These are phyloP conservation scores for Rhabdomys dilectus DNA, from an alignment of 2,113 vertebrate species.

Conservation along the genomic window DNA sequence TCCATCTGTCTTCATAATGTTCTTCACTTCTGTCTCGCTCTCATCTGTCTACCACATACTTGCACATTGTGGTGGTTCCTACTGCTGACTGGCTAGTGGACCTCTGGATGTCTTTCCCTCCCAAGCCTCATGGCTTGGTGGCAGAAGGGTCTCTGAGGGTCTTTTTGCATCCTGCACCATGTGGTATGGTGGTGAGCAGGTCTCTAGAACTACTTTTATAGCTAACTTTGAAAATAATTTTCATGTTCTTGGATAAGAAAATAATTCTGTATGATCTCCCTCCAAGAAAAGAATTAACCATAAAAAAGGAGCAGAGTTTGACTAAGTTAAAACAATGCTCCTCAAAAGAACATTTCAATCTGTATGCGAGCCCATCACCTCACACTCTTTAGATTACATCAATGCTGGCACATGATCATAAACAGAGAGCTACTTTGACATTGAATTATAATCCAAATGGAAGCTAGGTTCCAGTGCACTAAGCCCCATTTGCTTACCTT, in stretches of 20 bases:
- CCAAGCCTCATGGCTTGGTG: not conserved
- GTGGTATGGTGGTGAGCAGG: not conserved
- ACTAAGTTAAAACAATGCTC: not conserved
- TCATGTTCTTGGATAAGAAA: not conserved
- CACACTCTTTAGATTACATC: not conserved
- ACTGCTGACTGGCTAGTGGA: too few species aligned
- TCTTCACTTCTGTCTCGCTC: too few species aligned
- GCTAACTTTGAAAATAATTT: not conserved
- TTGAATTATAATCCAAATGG: not conserved
- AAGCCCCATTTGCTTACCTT: slow-evolving; percentile 87
- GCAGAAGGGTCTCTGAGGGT: not conserved
- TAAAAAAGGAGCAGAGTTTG: not conserved
- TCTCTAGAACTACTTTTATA: not conserved
- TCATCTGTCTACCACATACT: not conserved
- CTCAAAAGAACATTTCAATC: not conserved
- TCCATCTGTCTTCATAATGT: too few species aligned
- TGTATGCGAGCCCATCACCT: not conserved
- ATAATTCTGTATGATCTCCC: not conserved
- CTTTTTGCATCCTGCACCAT: not conserved
- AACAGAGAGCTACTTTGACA: not conserved
- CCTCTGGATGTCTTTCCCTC: not conserved
- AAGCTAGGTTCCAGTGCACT: too few species aligned
- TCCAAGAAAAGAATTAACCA: not conserved
- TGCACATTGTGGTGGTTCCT: too few species aligned
- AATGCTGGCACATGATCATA: accelerated